Conservation (phyloP, 2,797 vertebrate species). For the Diplodus sargus region DNA sequence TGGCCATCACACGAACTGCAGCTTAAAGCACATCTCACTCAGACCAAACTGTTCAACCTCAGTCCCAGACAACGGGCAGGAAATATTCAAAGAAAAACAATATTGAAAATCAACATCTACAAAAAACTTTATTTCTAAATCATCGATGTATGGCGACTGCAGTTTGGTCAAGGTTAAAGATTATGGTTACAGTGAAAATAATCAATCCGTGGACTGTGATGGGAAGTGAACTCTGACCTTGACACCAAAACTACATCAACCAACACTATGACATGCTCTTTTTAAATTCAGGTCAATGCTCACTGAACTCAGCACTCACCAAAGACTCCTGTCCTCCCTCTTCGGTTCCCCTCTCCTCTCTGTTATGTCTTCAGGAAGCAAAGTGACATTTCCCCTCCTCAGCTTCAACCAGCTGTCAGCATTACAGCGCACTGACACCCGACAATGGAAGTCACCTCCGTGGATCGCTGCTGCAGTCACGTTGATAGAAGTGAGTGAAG, state of each 20-base stretch:
- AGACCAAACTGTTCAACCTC: too few species aligned
- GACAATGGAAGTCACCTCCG: too few species aligned
- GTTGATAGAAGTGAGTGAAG: too few species aligned
- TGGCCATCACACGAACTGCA: constrained; percentile 7
- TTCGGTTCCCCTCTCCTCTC: too few species aligned
- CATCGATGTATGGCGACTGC: background rate
- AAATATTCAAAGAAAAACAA: background rate
- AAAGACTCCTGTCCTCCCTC: too few species aligned
- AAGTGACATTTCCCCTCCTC: too few species aligned
- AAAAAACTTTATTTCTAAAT: background rate
- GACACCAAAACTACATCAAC: background rate
- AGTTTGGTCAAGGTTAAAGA: background rate
- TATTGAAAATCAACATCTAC: background rate
- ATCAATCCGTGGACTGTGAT: background rate
- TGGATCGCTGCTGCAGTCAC: too few species aligned
- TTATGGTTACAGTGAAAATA: too few species aligned
- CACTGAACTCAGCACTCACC: too few species aligned
- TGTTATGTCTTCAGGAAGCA: too few species aligned
- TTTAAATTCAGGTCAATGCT: background rate
- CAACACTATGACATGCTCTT: background rate
- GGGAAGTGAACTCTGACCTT: constrained; percentile 3
- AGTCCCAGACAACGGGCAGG: background rate
- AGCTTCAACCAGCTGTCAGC: too few species aligned
- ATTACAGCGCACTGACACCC: too few species aligned
- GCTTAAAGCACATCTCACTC: background rate